phyloP scores from a whole-genome alignment of 2,888 invertebrate genomes.

The Zootermopsis nevadensis region DNA sequence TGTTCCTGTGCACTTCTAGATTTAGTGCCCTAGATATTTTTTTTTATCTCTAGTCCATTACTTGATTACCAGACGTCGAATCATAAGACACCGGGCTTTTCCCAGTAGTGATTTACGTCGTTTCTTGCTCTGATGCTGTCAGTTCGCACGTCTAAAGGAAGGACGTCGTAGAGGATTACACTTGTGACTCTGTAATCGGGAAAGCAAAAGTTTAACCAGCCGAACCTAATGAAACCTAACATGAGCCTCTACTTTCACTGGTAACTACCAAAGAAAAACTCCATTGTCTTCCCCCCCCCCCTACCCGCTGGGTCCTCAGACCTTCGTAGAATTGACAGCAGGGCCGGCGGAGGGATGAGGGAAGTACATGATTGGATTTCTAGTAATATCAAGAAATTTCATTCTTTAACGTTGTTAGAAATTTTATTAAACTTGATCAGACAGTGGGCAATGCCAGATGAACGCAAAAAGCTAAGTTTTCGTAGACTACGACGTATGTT shows the following conservation, averaged over 20 bases:
- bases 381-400: slow-evolving; percentile 14
- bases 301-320: background rate
- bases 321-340: background rate
- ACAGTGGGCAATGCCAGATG: background rate
- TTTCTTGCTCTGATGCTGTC: background rate
- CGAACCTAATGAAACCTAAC: slow-evolving; percentile 37
- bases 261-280: background rate
- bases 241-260: slow-evolving; percentile 12
- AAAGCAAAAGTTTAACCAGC: slow-evolving; percentile 37
- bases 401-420: background rate
- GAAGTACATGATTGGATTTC: slow-evolving; percentile 19
- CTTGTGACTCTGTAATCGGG: slow-evolving; percentile 16
- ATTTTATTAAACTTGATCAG: slow-evolving; percentile 8
- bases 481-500: no score
- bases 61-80: no score
- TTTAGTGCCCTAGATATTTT: no score
- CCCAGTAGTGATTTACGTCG: background rate
- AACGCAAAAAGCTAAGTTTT: no score
- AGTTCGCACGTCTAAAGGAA: background rate
- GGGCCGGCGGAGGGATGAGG: background rate
- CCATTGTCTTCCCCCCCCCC: background rate
- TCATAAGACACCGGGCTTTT: background rate
- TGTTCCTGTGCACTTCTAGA: no score
- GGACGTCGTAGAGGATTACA: background rate
- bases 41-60: no score